Evolutionary conservation across 2,797 vertebrate genomes (phyloP), one percentile per base, ranked within the genome.

Genomic region (Columba guinea): DNA sequence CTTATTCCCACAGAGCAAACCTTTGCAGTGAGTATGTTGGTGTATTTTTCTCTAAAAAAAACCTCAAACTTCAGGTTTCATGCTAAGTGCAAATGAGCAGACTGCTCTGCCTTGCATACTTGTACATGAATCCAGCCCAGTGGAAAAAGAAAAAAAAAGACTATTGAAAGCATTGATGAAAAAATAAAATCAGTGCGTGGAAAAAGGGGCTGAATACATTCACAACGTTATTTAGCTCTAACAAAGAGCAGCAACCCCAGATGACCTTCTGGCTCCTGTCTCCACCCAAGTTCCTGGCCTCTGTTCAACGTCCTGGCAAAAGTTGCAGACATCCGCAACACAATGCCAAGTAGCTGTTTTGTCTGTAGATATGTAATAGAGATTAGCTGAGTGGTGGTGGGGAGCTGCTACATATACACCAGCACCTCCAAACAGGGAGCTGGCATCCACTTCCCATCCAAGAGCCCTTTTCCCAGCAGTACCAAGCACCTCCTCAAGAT

Each of bases 281-380:
- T 95, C 96, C 94, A 94, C 95, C 96, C 94, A 93, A 81, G 94
- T 83, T 94, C 89, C 94, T 96, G 96, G 96, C 95, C 91, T 62
- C 83, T 82, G 88, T 91, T 96, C 95, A 94, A 81, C 52, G 86
- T 89, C 94, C 94, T 97, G 96, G 95, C 93, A 93, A 73, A 75
- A 94, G 94, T 93, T 97, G 92, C 96, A 97, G 97, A 97, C 97
- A 97, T 97, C 96, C 94, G 94, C 94, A 67, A 3, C 70, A 17
- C 89, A 27, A 68, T 96, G 96, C 97, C 95, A 97, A 97, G 90
- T 46, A 79, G 93, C 93, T 97, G 94, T 97, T 97, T 97, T 97
- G 97, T 97, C 96, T 97, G 96, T 24, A 97, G 96, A 97, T 97
- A 95, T 89, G 96, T 89, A 94, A 95, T 6, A 87, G 87, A 97